These are phyloP conservation scores for Palythoa heliodiscus DNA, from an alignment of 92 coral and sea anemone species.

Conservation along the genomic window DNA sequence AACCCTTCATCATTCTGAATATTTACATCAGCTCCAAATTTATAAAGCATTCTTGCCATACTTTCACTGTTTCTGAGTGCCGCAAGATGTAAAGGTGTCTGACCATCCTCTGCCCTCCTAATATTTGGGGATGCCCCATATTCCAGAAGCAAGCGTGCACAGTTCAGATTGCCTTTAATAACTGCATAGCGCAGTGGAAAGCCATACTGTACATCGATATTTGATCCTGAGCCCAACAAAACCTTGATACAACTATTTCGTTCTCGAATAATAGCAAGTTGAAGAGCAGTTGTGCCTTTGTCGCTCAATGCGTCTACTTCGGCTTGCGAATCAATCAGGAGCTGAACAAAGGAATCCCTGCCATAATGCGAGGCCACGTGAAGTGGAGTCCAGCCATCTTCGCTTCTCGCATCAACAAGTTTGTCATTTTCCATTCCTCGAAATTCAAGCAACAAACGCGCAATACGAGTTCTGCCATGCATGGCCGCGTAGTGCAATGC, in stretches of 20 bases:
- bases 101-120: slow-evolving; percentile 81
- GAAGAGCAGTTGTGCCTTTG: slow-evolving; percentile 95
- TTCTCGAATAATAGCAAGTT: slow-evolving; percentile 89
- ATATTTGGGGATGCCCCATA: slow-evolving; percentile 84
- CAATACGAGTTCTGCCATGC: slow-evolving; percentile 91
- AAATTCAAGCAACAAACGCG: slow-evolving; percentile 77
- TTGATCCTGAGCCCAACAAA: slow-evolving; percentile 75
- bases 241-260: slow-evolving; percentile 81
- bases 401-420: slow-evolving; percentile 90
- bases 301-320: slow-evolving; percentile 87
- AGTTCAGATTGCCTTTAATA: slow-evolving; percentile 77
- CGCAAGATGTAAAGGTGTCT: slow-evolving; percentile 82
- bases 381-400: slow-evolving; percentile 96
- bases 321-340: slow-evolving; percentile 72
- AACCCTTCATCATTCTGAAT: slow-evolving; percentile 82
- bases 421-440: slow-evolving; percentile 67
- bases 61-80: slow-evolving; percentile 81
- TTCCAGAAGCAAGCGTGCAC: slow-evolving; percentile 77
- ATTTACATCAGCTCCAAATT: slow-evolving; percentile 89
- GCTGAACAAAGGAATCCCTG: slow-evolving; percentile 80
- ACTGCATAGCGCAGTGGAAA: slow-evolving; percentile 91
- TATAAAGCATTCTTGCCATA: slow-evolving; percentile 71
- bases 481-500: slow-evolving; percentile 91
- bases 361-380: slow-evolving; percentile 93
- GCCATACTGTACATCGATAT: slow-evolving; percentile 84